Conservation (phyloP, 2,113 vertebrate species). For the Rhea pennata region DNA sequence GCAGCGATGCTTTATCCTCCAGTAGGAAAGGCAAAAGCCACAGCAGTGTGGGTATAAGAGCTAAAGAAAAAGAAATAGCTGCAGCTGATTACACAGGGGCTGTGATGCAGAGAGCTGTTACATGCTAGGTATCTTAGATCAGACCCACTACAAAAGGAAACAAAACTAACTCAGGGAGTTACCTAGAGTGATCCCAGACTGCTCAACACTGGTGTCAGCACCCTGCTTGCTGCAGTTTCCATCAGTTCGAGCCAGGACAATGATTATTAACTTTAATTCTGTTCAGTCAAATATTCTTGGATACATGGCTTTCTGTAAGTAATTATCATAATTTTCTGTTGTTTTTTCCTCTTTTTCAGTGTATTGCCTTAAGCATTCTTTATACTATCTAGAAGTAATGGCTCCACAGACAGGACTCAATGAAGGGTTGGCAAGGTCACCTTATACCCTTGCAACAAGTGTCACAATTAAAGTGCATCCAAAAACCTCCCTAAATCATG, state of each 20-base stretch:
- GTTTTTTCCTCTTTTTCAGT: not conserved
- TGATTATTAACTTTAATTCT: not conserved
- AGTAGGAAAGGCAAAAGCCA: not conserved
- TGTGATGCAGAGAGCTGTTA: not conserved
- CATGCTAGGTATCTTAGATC: accelerated
- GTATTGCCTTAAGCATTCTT: not conserved
- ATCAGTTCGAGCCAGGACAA: not conserved
- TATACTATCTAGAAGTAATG: not conserved
- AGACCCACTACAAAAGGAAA: not conserved
- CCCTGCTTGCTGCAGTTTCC: not conserved
- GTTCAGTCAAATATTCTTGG: not conserved
- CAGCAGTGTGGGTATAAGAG: not conserved
- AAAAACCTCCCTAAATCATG: not conserved
- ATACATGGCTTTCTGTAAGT: not conserved
- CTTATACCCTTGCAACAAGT: not conserved
- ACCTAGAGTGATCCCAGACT: not conserved
- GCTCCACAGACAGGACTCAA: not conserved
- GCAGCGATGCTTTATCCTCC: not conserved
- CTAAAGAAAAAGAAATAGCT: not conserved
- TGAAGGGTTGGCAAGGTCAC: not conserved
- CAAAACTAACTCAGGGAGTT: not conserved
- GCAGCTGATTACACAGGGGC: not conserved
- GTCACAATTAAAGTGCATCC: not conserved
- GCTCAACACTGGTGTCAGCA: not conserved
- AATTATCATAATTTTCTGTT: not conserved